Evolutionary conservation across 2,797 vertebrate species (phyloP).

Genomic region (Diplodus sargus): DNA sequence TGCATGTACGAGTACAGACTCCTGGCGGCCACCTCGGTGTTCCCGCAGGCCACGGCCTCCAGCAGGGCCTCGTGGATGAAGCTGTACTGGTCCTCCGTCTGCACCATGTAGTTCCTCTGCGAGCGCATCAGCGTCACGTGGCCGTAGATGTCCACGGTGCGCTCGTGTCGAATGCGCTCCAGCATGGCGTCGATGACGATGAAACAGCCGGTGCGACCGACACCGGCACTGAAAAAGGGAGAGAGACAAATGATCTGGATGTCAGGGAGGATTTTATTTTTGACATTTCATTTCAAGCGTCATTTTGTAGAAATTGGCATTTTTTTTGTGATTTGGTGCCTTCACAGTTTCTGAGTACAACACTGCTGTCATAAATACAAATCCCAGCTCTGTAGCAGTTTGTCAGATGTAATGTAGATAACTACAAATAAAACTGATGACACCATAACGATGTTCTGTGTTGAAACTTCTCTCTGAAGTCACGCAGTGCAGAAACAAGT

Average conservation of each 20-base stretch:
- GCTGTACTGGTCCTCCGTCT: constrained; percentile 98
- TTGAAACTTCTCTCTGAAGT: too few relatives aligned
- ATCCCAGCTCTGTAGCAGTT: too few relatives aligned
- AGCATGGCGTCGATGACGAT: constrained; percentile 98
- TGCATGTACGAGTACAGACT: constrained; percentile 97
- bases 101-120: constrained; percentile 99
- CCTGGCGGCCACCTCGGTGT: constrained; percentile 95
- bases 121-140: constrained; percentile 98
- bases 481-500: too few relatives aligned
- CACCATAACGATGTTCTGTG: too few relatives aligned
- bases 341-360: too few relatives aligned
- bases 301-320: too few relatives aligned
- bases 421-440: too few relatives aligned
- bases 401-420: too few relatives aligned
- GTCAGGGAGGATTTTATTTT: background rate
- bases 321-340: too few relatives aligned
- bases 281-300: background rate
- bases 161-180: constrained; percentile 95
- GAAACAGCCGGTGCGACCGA: constrained; percentile 96
- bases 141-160: constrained; percentile 95
- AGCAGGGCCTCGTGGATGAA: constrained; percentile 98
- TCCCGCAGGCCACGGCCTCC: constrained; percentile 96
- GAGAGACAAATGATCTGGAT: background rate
- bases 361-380: too few relatives aligned
- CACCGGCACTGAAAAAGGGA: constrained; percentile 88